Evolutionary conservation across 2,888 invertebrate genomes (phyloP).

Genomic region (Rosalia funebris): DNA sequence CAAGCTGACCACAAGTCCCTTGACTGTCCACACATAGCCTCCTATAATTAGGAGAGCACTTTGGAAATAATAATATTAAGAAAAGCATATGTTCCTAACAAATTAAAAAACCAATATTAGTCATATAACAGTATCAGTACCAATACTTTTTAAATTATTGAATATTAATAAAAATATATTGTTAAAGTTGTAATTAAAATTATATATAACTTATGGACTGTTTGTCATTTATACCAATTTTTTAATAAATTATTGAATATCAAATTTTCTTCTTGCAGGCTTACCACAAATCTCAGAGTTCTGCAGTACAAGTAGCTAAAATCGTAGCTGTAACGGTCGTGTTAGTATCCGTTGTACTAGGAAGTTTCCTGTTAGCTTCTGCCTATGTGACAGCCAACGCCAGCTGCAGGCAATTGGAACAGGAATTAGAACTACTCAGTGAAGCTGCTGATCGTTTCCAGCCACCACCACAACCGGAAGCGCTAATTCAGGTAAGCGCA

Average conservation of each 20-base stretch:
- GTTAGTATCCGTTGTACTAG: conserved; percentile 81
- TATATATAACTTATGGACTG: conserved; percentile 9
- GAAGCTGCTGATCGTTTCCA: conserved; percentile 69
- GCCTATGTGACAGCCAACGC: conserved; percentile 85
- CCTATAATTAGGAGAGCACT: too few relatives aligned
- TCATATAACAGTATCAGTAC: too few relatives aligned
- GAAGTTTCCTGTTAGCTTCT: conserved; percentile 83
- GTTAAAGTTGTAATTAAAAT: too few relatives aligned
- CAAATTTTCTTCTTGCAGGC: conserved; percentile 75
- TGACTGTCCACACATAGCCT: too few relatives aligned
- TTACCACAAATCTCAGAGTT: conserved; percentile 77
- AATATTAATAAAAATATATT: background rate
- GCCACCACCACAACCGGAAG: conserved; percentile 69
- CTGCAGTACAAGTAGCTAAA: conserved; percentile 86
- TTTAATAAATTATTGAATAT: too few relatives aligned
- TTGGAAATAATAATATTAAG: too few relatives aligned
- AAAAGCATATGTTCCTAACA: too few relatives aligned
- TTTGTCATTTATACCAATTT: too few relatives aligned
- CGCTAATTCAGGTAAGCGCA: conserved; percentile 77
- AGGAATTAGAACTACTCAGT: conserved; percentile 76
- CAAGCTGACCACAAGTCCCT: too few relatives aligned
- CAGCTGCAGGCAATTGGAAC: conserved; percentile 81
- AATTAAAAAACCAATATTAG: too few relatives aligned
- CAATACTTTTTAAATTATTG: background rate
- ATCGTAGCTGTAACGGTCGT: conserved; percentile 86